Evolutionary conservation across 1,140 invertebrate genomes (phyloP), one percentile per base, ranked within the genome.

Genomic region (Diuraphis noxia): DNA sequence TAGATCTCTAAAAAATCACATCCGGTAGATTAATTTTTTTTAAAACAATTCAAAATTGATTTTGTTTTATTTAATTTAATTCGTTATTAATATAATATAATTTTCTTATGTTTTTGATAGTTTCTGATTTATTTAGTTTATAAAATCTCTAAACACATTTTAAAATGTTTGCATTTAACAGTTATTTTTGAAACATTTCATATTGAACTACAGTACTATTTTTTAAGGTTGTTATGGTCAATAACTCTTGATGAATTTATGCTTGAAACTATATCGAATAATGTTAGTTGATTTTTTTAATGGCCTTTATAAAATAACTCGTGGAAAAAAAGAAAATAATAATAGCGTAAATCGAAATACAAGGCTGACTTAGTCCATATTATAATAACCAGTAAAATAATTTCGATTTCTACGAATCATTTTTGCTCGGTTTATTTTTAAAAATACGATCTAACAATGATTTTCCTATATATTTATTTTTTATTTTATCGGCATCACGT

Each of bases 401-500:
- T 49, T 49, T 30, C 43, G 34, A 49, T 86, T 86, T n/a, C n/a
- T 13, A 25, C 41, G 30, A 38, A 41, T 81, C 21, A 40, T 2
- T 38, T 81, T 81, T 77, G 13, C 30, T 85, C 30, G 17, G 13
- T 34, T 49, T 36, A 9, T 36, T 46, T 52, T 30, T 38, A n/a
- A 46, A 38, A 52, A 56, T 56, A 41, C 43, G 13, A 52, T 19
- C 23, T 23, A 40, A 13, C 49, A 38, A 17, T 52, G 38, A 56
- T 52, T 56, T 87, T 34, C 38, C 38, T 63, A 63, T 63, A 30
- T 63, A 56, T 56, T 56, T 56, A 30, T 4, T 63, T 63, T 63
- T 63, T n/a, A n/a, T 88, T 88, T 63, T n/a, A 88, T 56, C 38
- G 49, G 25, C 49, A 52, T 36, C 85, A 30, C 49, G 49, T 88